Evolutionary conservation across 2,888 invertebrate species (phyloP), one percentile per base, ranked within the genome.

Genomic region (Drosophila multiciliata): DNA sequence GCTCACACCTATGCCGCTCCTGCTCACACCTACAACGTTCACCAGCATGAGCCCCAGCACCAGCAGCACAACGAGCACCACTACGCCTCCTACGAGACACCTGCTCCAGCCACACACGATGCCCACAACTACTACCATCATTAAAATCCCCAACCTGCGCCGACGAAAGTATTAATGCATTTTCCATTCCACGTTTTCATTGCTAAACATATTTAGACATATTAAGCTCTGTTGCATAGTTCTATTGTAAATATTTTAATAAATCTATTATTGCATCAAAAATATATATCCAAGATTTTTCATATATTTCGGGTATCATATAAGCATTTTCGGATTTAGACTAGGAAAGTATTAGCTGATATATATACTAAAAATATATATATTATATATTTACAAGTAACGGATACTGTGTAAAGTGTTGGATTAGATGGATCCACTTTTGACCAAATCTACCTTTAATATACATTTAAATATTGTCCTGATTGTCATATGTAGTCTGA

Each of bases 71-170:
- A 82, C 32, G 81, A 89, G 38, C 89, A 89, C 35, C 86, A 89
- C 36, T 91, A 82, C 40, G 69, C 84, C 65, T 74, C 75, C 60
- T 89, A 90, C 48, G 90, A 91, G 55, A 62, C 78, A 7, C 69
- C 77, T 9, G 76, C 78, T 4, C 82, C 87, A n/a, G 78, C 83
- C 20, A 75, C 78, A 7, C 89, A 91, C n/a, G 87, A 78, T 49
- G 70, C 73, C 9, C 82, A 90, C 23, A 80, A 87, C 40, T 89
- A 89, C 53, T 91, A 91, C 70, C 90, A 91, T 48, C 91, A 90
- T 60, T 91, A 81, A 52, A 59, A 59, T 48, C 29, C 26, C 48
- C 38, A 50, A 61, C 40, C 50, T 50, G 66, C 49, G 29, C 50
- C 52, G 23, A 50, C 45, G 58, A 85, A 71, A 82, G 84, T 83